Evolutionary conservation across 2,797 vertebrate genomes (phyloP).

Genomic region (Sebastes aleutianus): DNA sequence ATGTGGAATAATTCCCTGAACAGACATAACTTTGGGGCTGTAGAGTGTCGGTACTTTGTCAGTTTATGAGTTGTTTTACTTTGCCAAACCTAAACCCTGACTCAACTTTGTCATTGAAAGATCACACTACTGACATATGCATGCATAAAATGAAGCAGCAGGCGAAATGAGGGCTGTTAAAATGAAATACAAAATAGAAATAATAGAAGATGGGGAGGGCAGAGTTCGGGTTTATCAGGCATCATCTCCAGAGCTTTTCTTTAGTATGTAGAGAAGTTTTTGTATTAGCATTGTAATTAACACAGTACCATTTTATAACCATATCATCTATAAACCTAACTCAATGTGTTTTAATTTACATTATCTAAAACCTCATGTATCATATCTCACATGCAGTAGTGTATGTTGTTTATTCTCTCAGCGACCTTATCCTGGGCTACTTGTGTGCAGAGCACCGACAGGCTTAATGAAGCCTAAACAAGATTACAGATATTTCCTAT

Average conservation of each 20-base stretch:
- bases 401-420: slow-evolving; percentile 9
- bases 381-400: not conserved
- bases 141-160: slow-evolving; percentile 11
- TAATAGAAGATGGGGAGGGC: not conserved
- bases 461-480: slow-evolving; percentile 59
- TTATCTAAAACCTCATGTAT: not conserved
- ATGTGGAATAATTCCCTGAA: not conserved
- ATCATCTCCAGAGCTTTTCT: not conserved
- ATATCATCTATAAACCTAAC: not conserved
- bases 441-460: slow-evolving; percentile 18
- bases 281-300: not conserved
- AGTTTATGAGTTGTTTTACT: slow-evolving; percentile 6
- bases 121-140: not conserved
- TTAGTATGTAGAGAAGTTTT: not conserved
- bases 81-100: slow-evolving; percentile 1
- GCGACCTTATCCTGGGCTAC: slow-evolving; percentile 31
- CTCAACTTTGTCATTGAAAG: slow-evolving; percentile 8
- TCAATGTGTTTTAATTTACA: not conserved
- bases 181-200: not conserved
- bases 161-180: not conserved
- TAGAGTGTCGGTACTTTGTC: not conserved
- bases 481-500: slow-evolving; percentile 58
- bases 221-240: not conserved
- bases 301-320: not conserved
- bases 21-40: not conserved